Percentiles rank a stretch among this genome's conserved stretches.
phyloP scores from a whole-genome alignment of 2,113 vertebrate genomes.

The Oostethus manadensis region DNA sequence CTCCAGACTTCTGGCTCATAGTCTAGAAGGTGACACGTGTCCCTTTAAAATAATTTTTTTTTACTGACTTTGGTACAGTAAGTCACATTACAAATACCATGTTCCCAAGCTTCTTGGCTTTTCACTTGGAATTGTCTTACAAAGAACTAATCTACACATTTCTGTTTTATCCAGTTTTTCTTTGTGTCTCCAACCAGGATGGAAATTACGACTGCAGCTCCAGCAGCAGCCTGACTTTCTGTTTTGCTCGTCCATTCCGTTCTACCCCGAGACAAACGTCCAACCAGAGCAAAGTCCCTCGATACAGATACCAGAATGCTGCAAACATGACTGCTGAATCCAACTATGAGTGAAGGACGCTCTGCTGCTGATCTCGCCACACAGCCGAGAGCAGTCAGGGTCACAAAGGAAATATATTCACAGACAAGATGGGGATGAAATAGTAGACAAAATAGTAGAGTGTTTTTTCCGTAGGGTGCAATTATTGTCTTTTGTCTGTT shows the following conservation, averaged over 20 bases:
- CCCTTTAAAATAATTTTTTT: no score
- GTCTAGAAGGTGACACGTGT: no score
- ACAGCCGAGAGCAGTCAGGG: conserved; percentile 16
- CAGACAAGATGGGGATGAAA: conserved; percentile 6
- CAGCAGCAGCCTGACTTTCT: conserved; percentile 84
- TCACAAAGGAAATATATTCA: neutral
- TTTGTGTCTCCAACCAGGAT: conserved; percentile 69
- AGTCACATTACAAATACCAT: no score
- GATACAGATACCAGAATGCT: conserved; percentile 61
- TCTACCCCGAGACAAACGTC: conserved; percentile 75
- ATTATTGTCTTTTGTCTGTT: conserved; percentile 3
- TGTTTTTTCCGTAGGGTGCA: conserved; percentile 29
- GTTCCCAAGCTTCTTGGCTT: no score
- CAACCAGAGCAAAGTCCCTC: conserved; percentile 77
- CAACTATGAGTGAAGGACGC: conserved; percentile 58
- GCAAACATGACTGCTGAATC: conserved; percentile 63
- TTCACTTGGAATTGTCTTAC: no score
- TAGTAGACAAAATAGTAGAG: no score
- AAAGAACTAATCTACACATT: no score
- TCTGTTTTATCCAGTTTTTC: conserved; percentile 5
- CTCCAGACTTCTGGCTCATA: no score
- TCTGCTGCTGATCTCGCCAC: conserved; percentile 14
- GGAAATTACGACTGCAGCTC: conserved; percentile 84
- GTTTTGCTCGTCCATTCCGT: conserved; percentile 83
- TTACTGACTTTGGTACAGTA: no score